Evolutionary conservation across 2,113 vertebrate genomes (phyloP).

Genomic region (Gasterosteus aculeatus): DNA sequence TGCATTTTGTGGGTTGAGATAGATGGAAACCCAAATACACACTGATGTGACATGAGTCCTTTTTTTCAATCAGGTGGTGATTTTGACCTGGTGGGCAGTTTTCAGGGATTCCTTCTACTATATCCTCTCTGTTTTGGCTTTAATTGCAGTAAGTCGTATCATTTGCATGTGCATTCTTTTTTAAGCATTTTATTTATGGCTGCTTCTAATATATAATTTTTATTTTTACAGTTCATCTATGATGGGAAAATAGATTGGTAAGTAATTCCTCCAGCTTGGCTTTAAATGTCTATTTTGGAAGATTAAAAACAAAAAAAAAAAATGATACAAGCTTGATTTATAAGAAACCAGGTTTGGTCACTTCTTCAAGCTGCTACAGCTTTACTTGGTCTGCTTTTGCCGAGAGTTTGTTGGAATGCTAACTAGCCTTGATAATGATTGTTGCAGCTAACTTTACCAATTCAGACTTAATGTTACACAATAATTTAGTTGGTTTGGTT

Average conservation of each 20-base stretch:
- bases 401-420: background rate
- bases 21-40: background rate
- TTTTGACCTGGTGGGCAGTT: slow-evolving; percentile 93
- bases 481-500: background rate
- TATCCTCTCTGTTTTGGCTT: slow-evolving; percentile 88
- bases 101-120: slow-evolving; percentile 96
- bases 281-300: background rate
- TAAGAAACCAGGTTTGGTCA: background rate
- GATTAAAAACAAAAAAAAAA: background rate
- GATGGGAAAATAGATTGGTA: slow-evolving; percentile 96
- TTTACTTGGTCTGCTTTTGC: background rate
- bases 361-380: background rate
- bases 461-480: background rate
- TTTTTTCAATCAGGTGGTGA: slow-evolving; percentile 85
- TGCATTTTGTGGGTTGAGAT: too few relatives aligned
- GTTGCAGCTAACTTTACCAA: background rate
- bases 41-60: background rate
- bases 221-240: slow-evolving; percentile 89
- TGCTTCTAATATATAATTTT: background rate
- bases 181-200: background rate
- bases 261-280: slow-evolving; percentile 66
- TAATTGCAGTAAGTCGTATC: slow-evolving; percentile 89
- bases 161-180: background rate
- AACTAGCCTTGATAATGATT: background rate
- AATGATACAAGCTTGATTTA: background rate